Conservation (phyloP, 1,140 invertebrate species). For the Acromyrmex heyeri region DNA sequence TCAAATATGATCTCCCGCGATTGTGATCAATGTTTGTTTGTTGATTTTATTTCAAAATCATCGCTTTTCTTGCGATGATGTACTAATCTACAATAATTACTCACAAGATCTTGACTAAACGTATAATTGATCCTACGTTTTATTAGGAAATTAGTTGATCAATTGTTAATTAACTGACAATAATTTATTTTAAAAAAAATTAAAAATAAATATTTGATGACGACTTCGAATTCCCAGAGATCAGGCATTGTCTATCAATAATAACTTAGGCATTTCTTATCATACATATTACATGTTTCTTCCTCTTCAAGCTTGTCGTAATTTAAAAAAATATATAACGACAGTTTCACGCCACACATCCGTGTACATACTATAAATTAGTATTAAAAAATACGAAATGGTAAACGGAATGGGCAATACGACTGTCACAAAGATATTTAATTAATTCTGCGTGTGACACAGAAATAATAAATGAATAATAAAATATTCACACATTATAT, state of each 20-base stretch:
- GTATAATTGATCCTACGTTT: slow-evolving; percentile 2
- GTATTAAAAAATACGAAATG: background rate
- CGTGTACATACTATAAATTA: background rate
- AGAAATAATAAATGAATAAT: background rate
- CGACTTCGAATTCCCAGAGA: background rate
- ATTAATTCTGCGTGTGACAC: background rate
- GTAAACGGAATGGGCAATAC: background rate
- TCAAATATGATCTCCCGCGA: slow-evolving; percentile 69
- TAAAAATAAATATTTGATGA: background rate
- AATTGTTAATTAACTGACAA: background rate
- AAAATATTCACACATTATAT: background rate
- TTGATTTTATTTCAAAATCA: slow-evolving; percentile 29
- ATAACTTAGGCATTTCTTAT: background rate
- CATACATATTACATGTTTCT: background rate
- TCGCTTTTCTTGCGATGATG: background rate
- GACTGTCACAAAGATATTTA: background rate
- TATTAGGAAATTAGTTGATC: background rate
- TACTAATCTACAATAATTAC: background rate
- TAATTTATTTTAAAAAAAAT: background rate
- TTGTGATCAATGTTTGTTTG: slow-evolving; percentile 63
- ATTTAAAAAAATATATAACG: background rate
- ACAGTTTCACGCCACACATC: background rate
- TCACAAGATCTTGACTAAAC: slow-evolving; percentile 14
- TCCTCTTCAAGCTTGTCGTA: background rate
- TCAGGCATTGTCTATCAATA: background rate